Conservation (phyloP, 2,113 vertebrate genomes). For the Panthera leo region DNA sequence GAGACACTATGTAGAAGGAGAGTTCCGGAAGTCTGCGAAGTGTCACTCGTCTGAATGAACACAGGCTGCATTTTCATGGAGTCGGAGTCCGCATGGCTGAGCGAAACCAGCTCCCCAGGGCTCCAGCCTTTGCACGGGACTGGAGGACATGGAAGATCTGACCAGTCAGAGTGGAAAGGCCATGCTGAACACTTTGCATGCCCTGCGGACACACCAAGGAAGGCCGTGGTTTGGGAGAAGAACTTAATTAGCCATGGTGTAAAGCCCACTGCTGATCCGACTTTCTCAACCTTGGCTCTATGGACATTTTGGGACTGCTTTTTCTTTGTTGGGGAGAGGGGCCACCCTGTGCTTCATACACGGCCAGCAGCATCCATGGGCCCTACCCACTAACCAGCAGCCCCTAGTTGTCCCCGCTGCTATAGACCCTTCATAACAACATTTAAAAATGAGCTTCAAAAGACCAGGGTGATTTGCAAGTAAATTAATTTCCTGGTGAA, state of each 20-base stretch:
- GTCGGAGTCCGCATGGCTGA: fast-evolving
- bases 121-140: neutral
- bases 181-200: neutral
- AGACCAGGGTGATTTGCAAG: neutral
- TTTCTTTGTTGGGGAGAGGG: neutral
- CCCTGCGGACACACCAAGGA: neutral
- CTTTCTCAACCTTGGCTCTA: neutral
- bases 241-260: neutral
- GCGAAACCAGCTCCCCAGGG: too few species aligned
- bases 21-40: neutral
- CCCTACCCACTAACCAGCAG: neutral
- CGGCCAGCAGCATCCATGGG: neutral
- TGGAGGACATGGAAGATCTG: neutral
- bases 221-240: neutral
- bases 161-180: neutral
- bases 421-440: neutral
- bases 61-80: neutral
- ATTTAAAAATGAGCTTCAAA: neutral
- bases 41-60: neutral
- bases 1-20: neutral
- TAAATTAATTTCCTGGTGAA: neutral
- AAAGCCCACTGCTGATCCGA: neutral
- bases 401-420: neutral
- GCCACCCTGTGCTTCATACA: neutral
- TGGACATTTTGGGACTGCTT: neutral